A percentile compares a stretch with the other conserved stretches of the same genome.
Evolutionary conservation across 2,113 vertebrate species (phyloP).

Genomic region (Perca fluviatilis): DNA sequence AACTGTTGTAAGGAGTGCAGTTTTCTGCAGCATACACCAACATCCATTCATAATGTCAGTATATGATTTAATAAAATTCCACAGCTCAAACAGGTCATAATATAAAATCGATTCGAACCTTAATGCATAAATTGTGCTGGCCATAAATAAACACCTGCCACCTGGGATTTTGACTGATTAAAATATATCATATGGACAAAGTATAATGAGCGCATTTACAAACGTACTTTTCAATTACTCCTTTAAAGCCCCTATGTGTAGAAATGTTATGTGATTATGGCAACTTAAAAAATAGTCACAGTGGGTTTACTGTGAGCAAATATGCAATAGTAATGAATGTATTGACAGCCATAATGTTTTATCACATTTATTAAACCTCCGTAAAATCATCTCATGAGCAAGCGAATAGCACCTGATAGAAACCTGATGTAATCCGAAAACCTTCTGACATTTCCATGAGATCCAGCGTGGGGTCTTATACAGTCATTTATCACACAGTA

Average conservation of each 20-base stretch:
- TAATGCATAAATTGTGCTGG: too few relatives aligned
- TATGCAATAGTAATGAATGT: conserved; percentile 11
- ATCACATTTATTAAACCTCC: neutral
- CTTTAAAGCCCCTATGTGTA: neutral
- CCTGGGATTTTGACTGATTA: neutral
- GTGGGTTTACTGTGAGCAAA: neutral
- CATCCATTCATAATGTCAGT: too few relatives aligned
- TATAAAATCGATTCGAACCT: too few relatives aligned
- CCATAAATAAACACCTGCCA: neutral
- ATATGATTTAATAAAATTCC: too few relatives aligned
- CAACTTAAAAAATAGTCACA: neutral
- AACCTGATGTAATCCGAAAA: conserved; percentile 9
- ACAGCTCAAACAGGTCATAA: too few relatives aligned
- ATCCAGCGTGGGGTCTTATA: neutral
- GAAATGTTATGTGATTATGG: neutral
- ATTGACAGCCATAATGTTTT: neutral
- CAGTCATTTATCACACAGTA: conserved; percentile 12
- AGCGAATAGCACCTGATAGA: conserved; percentile 8
- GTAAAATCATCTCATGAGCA: neutral
- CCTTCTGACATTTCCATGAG: neutral
- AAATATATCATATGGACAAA: neutral
- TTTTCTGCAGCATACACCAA: too few relatives aligned
- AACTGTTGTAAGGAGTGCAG: too few relatives aligned
- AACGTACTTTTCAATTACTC: neutral
- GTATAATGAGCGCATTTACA: conserved; percentile 7